Conservation (phyloP, 1,140 invertebrate species). For the Aphis gossypii region DNA sequence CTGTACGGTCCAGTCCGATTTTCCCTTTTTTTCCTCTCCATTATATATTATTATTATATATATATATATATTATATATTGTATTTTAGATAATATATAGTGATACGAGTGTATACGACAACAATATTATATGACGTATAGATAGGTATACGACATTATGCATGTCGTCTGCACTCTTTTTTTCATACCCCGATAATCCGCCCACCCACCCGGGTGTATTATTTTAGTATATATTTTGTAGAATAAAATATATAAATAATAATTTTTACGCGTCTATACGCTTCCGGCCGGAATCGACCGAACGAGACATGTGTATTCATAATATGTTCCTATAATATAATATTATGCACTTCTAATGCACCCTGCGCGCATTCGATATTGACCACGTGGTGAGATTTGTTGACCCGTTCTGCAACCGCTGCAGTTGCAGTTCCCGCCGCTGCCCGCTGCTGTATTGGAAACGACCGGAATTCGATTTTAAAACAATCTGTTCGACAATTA, state of each 20-base stretch:
- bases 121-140: not conserved
- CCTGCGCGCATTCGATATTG: not conserved
- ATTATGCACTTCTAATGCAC: no score
- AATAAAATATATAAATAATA: not conserved
- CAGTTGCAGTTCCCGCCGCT: not conserved
- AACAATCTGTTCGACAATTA: not conserved
- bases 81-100: not conserved
- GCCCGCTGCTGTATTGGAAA: not conserved
- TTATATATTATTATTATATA: conserved; percentile 17
- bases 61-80: no score
- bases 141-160: not conserved
- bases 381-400: not conserved
- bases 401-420: not conserved
- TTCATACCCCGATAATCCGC: not conserved
- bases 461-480: not conserved
- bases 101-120: not conserved
- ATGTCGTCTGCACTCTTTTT: not conserved
- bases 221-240: not conserved
- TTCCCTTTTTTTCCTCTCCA: conserved; percentile 9
- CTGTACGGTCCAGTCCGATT: conserved; percentile 53
- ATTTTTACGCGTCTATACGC: not conserved
- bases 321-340: not conserved
- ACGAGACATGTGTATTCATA: not conserved
- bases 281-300: not conserved
- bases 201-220: no score